Evolutionary conservation across 2,113 vertebrate species (phyloP), one percentile per base, ranked within the genome.

Genomic region (Lanius ludovicianus): DNA sequence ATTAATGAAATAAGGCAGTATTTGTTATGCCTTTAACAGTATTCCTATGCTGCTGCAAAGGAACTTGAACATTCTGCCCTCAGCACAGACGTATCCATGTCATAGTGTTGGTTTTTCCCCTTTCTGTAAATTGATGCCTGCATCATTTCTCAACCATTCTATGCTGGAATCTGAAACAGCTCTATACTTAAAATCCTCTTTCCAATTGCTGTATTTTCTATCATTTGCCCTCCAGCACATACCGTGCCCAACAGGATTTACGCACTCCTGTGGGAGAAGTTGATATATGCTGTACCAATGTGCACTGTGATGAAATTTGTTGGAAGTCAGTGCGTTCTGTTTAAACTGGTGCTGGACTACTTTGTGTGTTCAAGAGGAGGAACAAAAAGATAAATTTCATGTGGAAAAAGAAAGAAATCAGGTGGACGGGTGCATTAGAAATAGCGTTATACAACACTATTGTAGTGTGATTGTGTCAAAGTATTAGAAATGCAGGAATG

Each of bases 251-350:
- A 23, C n/a, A 53, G 35, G 22, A 46, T 91, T 89, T 78, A 33
- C 0, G 0, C 10, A 10, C 8, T 57, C 7, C 37, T 65, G 0
- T 83, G 42, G 56, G 42, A 64, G 52, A 84, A 83, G 21, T 13
- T 77, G 19, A 15, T 74, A 6, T 4, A 7, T n/a, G 8, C 14
- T 50, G 46, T 56, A 53, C 37, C 28, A 33, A 1, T 15, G 13
- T 74, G 13, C 1, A 6, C 17, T 12, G 31, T 84, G 42, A 20
- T 68, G 27, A 27, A 79, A 64, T 71, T 49, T 64, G 14, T 50
- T 30, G 5, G 2, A 74, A 67, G 20, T 42, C 10, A 5, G 35
- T 69, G 33, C 28, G 4, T 90, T 90, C 39, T 89, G 11, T 35
- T 65, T 73, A 60, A 83, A 59, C 31, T 80, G 53, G 9, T 83